phyloP scores from a whole-genome alignment of 2,888 invertebrate species.

The Morpho achilles region DNA sequence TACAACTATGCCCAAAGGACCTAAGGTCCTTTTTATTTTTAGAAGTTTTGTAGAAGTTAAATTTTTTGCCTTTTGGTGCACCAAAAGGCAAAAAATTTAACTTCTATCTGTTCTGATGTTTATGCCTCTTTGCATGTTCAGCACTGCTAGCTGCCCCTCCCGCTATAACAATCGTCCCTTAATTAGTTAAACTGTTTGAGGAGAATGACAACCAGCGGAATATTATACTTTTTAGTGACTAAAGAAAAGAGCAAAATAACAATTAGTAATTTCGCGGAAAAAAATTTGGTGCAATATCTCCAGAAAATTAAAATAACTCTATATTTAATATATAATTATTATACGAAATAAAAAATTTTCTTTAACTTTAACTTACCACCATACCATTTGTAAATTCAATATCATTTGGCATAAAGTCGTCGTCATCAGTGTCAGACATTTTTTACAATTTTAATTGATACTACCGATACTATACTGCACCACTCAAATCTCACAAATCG shows the following conservation, averaged over 20 bases:
- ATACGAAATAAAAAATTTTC: background rate
- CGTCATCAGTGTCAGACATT: slow-evolving; percentile 52
- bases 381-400: slow-evolving; percentile 43
- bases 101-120: too few species aligned
- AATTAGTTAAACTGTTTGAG: background rate
- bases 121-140: too few species aligned
- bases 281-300: background rate
- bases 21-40: too few species aligned
- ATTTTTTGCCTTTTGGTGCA: too few species aligned
- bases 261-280: background rate
- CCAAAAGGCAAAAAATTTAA: too few species aligned
- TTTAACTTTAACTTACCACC: slow-evolving; percentile 38
- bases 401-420: slow-evolving; percentile 41
- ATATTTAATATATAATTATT: background rate
- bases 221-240: too few species aligned
- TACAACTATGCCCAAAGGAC: too few species aligned
- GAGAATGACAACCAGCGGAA: background rate
- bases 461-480: background rate
- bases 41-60: too few species aligned
- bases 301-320: background rate
- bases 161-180: too few species aligned
- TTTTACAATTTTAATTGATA: slow-evolving; percentile 9
- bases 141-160: too few species aligned
- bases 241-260: too few species aligned
- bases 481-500: too few species aligned